Conservation (phyloP, 2,888 invertebrate species). For the Andrena flavipes region DNA sequence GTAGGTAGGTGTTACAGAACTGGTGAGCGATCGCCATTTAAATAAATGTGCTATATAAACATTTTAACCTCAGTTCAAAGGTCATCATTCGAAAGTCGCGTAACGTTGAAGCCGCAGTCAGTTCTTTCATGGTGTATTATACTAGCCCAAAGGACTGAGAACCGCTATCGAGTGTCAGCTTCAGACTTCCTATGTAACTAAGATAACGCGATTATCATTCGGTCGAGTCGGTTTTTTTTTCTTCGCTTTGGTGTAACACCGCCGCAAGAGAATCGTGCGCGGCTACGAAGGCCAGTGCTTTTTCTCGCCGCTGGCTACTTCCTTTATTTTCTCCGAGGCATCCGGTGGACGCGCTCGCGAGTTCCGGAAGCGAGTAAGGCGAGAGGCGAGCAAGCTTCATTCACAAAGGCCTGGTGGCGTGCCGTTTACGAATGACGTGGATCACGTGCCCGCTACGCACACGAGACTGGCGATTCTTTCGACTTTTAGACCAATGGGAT, state of each 20-base stretch:
- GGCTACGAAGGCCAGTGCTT: constrained; percentile 49
- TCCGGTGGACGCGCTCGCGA: constrained; percentile 68
- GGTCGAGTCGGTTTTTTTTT: constrained; percentile 1
- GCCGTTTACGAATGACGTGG: constrained; percentile 52
- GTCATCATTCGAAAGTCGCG: too few relatives aligned
- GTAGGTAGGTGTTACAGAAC: too few relatives aligned
- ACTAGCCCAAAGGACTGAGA: neutral
- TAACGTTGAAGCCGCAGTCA: too few relatives aligned
- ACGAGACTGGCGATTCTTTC: constrained; percentile 50
- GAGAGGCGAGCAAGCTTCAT: constrained; percentile 51
- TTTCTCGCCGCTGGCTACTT: constrained; percentile 67
- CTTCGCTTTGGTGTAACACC: neutral
- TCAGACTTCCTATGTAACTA: constrained; percentile 1
- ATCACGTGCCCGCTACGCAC: constrained; percentile 56
- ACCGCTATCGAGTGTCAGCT: constrained; percentile 4
- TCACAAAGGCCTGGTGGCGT: constrained; percentile 49
- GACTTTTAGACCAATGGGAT: constrained; percentile 31
- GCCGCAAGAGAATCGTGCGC: neutral
- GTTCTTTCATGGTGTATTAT: too few relatives aligned
- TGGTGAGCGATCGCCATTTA: too few relatives aligned
- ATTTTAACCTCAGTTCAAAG: too few relatives aligned
- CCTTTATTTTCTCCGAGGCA: constrained; percentile 71
- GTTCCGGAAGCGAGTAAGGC: constrained; percentile 70
- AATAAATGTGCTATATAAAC: too few relatives aligned
- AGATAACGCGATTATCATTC: constrained; percentile 43